Conservation (phyloP, 2,113 vertebrate species). For the Galemys pyrenaicus region DNA sequence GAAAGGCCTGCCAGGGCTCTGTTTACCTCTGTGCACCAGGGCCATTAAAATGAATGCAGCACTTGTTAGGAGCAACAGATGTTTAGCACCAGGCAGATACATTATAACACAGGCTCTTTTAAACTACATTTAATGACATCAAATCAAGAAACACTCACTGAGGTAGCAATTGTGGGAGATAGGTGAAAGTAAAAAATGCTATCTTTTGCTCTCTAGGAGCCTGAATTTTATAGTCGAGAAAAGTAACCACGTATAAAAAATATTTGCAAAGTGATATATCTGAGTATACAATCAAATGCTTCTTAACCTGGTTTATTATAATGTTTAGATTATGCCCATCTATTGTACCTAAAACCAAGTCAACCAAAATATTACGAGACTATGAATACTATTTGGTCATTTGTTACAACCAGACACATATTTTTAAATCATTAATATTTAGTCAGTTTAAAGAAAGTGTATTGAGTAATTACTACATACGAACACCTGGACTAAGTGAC, state of each 20-base stretch:
- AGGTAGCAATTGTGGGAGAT: constrained; percentile 17
- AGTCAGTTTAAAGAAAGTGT: background rate
- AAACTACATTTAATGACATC: constrained; percentile 44
- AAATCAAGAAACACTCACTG: constrained; percentile 12
- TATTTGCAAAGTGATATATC: background rate
- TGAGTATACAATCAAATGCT: background rate
- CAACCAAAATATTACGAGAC: background rate
- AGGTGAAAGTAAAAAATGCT: background rate
- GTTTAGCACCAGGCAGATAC: constrained; percentile 64
- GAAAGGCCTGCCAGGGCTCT: constrained; percentile 71
- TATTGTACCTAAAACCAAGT: background rate
- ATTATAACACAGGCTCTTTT: constrained; percentile 64
- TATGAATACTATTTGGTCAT: background rate
- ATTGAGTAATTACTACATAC: background rate
- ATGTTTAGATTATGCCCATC: background rate
- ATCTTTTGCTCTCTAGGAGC: background rate
- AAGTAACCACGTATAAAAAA: background rate
- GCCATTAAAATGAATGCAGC: constrained; percentile 67
- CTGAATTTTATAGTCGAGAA: constrained; percentile 10
- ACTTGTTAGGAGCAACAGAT: constrained; percentile 74
- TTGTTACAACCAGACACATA: background rate
- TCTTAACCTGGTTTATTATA: background rate
- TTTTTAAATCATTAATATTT: constrained; percentile 16
- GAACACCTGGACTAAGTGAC: background rate
- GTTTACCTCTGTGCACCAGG: constrained; percentile 71